These are phyloP conservation scores for Cricetomys ansorgei DNA, from an alignment of 2,113 vertebrate genomes.

Conservation along the genomic window DNA sequence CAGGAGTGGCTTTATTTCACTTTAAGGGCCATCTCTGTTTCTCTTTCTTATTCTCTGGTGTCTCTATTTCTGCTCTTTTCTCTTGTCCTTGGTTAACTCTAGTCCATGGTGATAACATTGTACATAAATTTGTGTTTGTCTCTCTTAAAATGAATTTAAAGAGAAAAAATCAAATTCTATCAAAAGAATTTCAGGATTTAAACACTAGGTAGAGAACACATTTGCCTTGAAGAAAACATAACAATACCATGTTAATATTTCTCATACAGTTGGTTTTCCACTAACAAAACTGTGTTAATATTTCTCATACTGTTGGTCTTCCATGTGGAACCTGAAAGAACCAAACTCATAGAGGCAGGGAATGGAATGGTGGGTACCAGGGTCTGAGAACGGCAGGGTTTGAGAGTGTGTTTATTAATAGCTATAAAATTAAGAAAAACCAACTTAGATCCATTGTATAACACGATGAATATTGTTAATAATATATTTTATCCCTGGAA, in stretches of 20 bases:
- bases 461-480: not conserved
- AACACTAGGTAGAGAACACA: not conserved
- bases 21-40: not conserved
- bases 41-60: not conserved
- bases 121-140: not conserved
- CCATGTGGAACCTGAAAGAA: not conserved
- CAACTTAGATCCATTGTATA: not conserved
- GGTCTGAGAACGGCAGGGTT: not conserved
- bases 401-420: not conserved
- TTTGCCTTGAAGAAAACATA: not conserved
- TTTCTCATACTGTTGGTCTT: not conserved
- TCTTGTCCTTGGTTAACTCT: not conserved
- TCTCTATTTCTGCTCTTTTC: not conserved
- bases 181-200: not conserved
- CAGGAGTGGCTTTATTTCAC: not conserved
- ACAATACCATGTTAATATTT: not conserved
- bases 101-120: not conserved
- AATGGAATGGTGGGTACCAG: not conserved
- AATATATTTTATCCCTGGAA: not conserved
- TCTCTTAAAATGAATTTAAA: constrained; percentile 18
- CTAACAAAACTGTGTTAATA: not conserved
- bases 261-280: not conserved
- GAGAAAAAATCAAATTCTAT: not conserved
- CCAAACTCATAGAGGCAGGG: not conserved
- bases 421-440: not conserved